phyloP scores from a whole-genome alignment of 2,888 invertebrate genomes.

The Cyrtodaria siliqua region DNA sequence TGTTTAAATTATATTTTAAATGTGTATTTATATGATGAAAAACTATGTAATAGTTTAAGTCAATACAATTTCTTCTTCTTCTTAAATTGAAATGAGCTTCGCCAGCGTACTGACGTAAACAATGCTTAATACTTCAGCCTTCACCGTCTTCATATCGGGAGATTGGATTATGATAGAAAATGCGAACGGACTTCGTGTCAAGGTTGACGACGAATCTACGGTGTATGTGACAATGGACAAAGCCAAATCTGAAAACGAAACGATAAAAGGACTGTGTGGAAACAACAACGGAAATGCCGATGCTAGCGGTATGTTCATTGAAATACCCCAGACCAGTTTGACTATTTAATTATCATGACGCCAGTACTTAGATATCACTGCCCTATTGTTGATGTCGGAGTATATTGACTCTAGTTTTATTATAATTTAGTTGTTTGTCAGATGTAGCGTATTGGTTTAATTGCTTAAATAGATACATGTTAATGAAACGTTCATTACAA shows the following conservation, averaged over 20 bases:
- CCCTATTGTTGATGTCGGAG: too few relatives aligned
- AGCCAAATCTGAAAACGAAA: conserved; percentile 45
- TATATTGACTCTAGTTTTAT: not conserved
- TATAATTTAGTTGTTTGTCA: too few relatives aligned
- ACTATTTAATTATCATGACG: not conserved
- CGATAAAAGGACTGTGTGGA: conserved; percentile 86
- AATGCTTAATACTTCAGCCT: conserved; percentile 52
- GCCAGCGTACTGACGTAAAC: too few relatives aligned
- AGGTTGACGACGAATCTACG: conserved; percentile 63
- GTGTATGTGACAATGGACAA: conserved; percentile 66
- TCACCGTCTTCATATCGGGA: conserved; percentile 44
- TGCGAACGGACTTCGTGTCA: conserved; percentile 60
- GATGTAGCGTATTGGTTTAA: too few relatives aligned
- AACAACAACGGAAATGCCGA: conserved; percentile 70
- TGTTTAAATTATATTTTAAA: too few relatives aligned
- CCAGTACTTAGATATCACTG: too few relatives aligned
- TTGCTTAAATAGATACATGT: too few relatives aligned
- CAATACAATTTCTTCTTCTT: too few relatives aligned
- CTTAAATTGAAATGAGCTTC: too few relatives aligned
- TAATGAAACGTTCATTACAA: too few relatives aligned
- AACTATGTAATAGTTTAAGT: too few relatives aligned
- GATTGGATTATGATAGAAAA: conserved; percentile 57
- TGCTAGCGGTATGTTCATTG: conserved; percentile 32
- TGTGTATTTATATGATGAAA: too few relatives aligned
- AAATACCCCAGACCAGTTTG: not conserved